A percentile compares a stretch with the other conserved stretches of the same genome.
Conservation (phyloP, 2,888 invertebrate genomes). For the Pocota personata region DNA sequence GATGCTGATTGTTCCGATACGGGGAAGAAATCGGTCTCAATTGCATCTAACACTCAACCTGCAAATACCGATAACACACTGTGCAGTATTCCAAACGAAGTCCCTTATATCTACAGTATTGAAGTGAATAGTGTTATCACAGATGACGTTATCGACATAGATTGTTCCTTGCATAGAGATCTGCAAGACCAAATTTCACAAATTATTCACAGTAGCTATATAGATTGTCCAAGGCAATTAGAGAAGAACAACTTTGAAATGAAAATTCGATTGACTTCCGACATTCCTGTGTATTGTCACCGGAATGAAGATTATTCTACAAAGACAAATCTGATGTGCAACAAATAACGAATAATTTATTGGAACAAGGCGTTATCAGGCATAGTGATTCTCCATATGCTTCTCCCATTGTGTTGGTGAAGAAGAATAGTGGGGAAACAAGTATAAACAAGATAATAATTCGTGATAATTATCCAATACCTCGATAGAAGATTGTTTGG, state of each 20-base stretch:
- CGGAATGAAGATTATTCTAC: too few relatives aligned
- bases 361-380: neutral
- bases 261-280: too few relatives aligned
- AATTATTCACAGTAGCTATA: neutral
- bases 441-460: too few relatives aligned
- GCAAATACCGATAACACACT: neutral
- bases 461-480: too few relatives aligned
- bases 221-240: neutral
- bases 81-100: neutral
- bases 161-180: too few relatives aligned
- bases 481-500: neutral
- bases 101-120: neutral
- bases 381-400: neutral
- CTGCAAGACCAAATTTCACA: neutral
- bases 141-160: neutral
- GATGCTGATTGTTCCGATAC: neutral
- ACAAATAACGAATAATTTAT: neutral
- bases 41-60: neutral
- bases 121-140: neutral
- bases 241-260: too few relatives aligned
- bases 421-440: neutral
- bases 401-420: neutral
- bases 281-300: too few relatives aligned
- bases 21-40: too few relatives aligned
- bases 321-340: neutral